Base-by-base conservation (phyloP, 2,113 vertebrate genomes). In the Capreolus pygargus region DNA sequence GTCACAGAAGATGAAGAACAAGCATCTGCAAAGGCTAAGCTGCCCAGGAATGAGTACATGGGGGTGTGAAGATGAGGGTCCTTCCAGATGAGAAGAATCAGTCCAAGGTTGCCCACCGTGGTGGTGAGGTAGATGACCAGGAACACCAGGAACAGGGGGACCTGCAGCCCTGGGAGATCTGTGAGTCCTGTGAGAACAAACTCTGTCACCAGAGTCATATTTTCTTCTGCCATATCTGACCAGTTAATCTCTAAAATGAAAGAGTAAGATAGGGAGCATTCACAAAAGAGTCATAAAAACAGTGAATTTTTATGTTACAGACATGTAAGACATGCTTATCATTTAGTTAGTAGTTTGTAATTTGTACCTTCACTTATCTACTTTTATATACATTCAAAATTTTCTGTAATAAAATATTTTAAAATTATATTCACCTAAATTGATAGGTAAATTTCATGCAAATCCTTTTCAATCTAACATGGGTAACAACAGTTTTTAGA, bases 151-250 rank as follows among this genome's bases (percentile, higher is more conserved):
- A 94, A 97, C 3, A 98, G 39, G 12, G 88, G 91, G 0, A 58
- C 12, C 28, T 86, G 55, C 4, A 97, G 50, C 11, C 23, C 30
- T 50, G 84, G 30, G 14, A 0, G 0, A 6, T 95, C 95, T 84
- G 95, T 92, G 11, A 97, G 67, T 55, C 96, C 97, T 16, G 7
- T 94, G 54, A 97, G 96, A 61, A 96, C 11, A 92, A 97, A 97
- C 0, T 60, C 54, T 5, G 33, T 96, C 88, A 97, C 79, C 27
- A 23, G 8, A 0, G 84, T 98, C 61, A 43, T 23, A 27, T 98
- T 98, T 90, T 67, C 60, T 58, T 64, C 81, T 50, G 6, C 36
- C 96, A 93, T 98, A 23, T 14, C n/a, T 7, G 7, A 76, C 21
- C 45, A n/a, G 17, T 8, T 25, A 54, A 43, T 50, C 15, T 47